Evolutionary conservation across 2,888 invertebrate species (phyloP), one percentile per base, ranked within the genome.

Genomic region (Drosophila robusta): DNA sequence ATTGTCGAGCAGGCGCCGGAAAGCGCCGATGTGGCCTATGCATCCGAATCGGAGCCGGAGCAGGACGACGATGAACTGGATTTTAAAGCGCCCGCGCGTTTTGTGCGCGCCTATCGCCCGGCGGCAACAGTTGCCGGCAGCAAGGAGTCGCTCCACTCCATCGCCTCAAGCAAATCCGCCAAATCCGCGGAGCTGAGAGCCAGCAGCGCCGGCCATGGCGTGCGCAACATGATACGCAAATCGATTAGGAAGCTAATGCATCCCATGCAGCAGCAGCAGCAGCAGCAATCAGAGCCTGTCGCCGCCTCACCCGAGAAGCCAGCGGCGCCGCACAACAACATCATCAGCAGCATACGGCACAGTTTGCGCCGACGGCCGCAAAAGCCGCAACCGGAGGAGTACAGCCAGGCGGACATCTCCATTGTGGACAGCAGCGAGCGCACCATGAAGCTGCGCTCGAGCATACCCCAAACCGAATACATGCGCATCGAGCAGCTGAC

Each of bases 181-280:
- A 78, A 85, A 11, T 70, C 71, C 0, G 64, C 50, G 0, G 80
- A 75, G n/a, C 18, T 51, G 6, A 42, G 32, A 38, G 42, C 45
- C 9, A 41, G 39, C 8, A 87, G 76, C 41, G 76, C 80, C 12
- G 63, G 72, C 0, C 70, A 72, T 4, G 87, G 84, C 41, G 75
- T 92, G 9, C 84, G 81, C 29, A 78, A 78, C 62, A 80, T 91
- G 26, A 90, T 92, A 77, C 89, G 92, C 3, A 91, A 90, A 57
- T 92, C 92, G 32, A 88, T 92, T 56, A 83, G 92, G 2, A 90
- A 89, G 46, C 69, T 92, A 0, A 90, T 92, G 56, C 88, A 90
- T 76, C 79, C 89, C 24, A 78, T 70, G 45, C 75, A 71, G 16
- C 72, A 56, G 42, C 49, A 36, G 18, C n/a, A n/a, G 41, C 46